A percentile compares a stretch with the other conserved stretches of the same genome.
These are phyloP conservation scores for Sinocyclocheilus rhinocerous DNA, from an alignment of 2,113 vertebrate genomes.

Conservation along the genomic window DNA sequence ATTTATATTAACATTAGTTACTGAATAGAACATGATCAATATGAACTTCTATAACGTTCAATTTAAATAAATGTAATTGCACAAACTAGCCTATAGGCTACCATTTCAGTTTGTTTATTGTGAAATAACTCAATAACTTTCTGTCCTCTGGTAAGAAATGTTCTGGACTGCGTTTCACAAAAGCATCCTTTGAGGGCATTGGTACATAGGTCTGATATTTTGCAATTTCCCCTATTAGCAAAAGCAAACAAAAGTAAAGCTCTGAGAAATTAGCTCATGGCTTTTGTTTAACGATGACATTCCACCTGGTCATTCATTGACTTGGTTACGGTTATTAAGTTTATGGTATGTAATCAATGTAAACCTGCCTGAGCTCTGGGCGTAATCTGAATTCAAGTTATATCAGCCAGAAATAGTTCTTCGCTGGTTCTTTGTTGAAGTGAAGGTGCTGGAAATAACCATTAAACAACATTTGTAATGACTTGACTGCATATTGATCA, in stretches of 20 bases:
- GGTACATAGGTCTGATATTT: conserved; percentile 6
- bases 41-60: too few species aligned
- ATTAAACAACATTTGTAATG: neutral
- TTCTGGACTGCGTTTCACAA: too few species aligned
- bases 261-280: neutral
- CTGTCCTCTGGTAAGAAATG: too few species aligned
- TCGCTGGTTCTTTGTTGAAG: neutral
- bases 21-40: too few species aligned
- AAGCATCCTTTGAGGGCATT: neutral
- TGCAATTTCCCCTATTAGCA: neutral
- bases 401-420: neutral
- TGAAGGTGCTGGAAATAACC: neutral
- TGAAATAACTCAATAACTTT: too few species aligned
- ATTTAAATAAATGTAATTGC: too few species aligned
- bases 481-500: too few species aligned
- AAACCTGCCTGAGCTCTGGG: neutral
- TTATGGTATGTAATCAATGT: neutral
- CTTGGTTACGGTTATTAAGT: neutral
- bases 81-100: too few species aligned
- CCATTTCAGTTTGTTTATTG: too few species aligned
- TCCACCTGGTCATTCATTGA: conserved; percentile 34
- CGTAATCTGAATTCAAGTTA: neutral
- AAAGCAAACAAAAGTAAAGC: neutral
- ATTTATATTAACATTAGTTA: too few species aligned
- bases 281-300: conserved; percentile 25